These are phyloP conservation scores for Gymnothorax reevesii DNA, from an alignment of 2,797 vertebrate genomes.

Conservation along the genomic window DNA sequence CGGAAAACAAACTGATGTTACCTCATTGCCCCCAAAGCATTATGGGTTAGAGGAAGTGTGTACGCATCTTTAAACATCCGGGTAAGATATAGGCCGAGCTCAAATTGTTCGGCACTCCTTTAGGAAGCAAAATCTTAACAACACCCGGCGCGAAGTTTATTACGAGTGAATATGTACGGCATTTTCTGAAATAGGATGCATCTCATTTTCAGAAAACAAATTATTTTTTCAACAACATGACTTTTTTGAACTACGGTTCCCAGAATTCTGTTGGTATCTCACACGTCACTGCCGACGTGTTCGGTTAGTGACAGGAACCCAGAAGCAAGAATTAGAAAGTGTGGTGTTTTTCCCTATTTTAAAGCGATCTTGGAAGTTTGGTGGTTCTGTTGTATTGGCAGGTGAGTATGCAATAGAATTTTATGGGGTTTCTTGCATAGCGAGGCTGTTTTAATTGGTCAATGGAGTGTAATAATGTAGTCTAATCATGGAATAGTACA, in stretches of 20 bases:
- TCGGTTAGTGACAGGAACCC: constrained; percentile 33
- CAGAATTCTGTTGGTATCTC: background rate
- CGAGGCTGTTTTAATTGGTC: background rate
- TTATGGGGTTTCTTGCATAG: background rate
- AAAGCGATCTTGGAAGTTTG: constrained; percentile 17
- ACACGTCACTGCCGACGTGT: constrained; percentile 35
- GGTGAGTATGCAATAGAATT: constrained; percentile 13
- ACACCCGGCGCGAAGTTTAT: background rate
- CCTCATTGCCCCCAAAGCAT: background rate
- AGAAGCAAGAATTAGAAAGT: background rate
- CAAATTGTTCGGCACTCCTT: background rate
- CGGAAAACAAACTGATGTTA: background rate
- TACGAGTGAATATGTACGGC: background rate
- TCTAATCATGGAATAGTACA: background rate
- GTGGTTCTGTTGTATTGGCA: constrained; percentile 21
- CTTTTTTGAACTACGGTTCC: constrained; percentile 5
- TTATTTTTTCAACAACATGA: background rate
- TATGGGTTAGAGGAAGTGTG: constrained; percentile 12
- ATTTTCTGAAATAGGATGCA: background rate
- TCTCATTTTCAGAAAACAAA: background rate
- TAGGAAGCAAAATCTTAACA: background rate
- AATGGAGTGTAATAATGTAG: background rate
- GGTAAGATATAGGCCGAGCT: background rate
- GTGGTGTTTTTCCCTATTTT: constrained; percentile 5
- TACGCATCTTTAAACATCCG: background rate